phyloP scores from a whole-genome alignment of 2,113 vertebrate genomes.

The Charina bottae region DNA sequence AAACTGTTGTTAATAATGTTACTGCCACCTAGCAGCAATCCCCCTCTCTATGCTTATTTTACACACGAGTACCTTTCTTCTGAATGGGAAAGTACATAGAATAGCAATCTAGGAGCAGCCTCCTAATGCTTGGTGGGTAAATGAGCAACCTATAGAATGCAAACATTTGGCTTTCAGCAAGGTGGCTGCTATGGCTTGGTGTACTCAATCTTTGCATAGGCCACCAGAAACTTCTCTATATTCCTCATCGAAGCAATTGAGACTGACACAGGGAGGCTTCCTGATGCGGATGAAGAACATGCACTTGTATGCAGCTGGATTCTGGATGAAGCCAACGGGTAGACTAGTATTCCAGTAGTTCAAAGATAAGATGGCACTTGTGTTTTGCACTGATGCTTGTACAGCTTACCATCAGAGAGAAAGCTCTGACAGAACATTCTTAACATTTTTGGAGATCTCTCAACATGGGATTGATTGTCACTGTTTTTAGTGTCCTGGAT shows the following conservation, averaged over 20 bases:
- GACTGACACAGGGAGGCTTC: background rate
- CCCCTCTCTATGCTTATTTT: conserved; percentile 53
- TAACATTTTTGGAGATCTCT: conserved; percentile 25
- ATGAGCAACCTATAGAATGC: conserved; percentile 41
- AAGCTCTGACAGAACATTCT: conserved; percentile 19
- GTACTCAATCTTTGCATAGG: conserved; percentile 18
- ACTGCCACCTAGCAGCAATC: conserved; percentile 37
- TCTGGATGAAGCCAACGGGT: conserved; percentile 4
- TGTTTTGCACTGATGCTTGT: conserved; percentile 28
- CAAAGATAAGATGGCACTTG: conserved; percentile 3
- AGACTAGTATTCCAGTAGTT: conserved; percentile 17
- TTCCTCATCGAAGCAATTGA: background rate
- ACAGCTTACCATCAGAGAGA: conserved; percentile 20
- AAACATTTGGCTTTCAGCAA: conserved; percentile 51
- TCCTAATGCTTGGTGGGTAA: background rate
- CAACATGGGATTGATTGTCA: conserved; percentile 33
- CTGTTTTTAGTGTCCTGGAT: conserved; percentile 7
- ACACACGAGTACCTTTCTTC: conserved; percentile 22
- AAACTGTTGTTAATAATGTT: conserved; percentile 43
- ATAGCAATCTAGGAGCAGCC: background rate
- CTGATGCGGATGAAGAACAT: conserved; percentile 19
- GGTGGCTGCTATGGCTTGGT: conserved; percentile 38
- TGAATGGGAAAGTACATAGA: background rate
- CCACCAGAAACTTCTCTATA: background rate
- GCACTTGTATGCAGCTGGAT: conserved; percentile 54